Percentiles rank a stretch among this genome's conserved stretches.
Evolutionary conservation across 2,888 invertebrate species (phyloP).

Genomic region (Colostygia pectinataria): DNA sequence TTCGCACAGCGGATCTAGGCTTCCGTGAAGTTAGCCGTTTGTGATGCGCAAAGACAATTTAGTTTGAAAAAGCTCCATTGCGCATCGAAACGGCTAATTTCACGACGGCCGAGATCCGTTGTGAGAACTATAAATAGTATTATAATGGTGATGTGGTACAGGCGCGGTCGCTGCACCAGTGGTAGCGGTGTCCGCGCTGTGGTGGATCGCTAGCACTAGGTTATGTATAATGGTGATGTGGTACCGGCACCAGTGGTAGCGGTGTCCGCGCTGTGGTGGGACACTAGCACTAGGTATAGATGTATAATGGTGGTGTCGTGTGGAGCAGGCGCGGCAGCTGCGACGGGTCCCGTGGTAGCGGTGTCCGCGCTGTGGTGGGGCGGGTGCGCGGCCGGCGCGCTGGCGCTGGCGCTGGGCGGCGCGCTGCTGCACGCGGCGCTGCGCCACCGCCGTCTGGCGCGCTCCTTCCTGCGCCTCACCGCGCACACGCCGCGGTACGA

Average conservation of each 20-base stretch:
- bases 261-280: too few species aligned
- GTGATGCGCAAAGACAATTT: too few species aligned
- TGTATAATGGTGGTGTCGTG: not conserved
- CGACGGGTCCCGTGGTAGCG: slow-evolving; percentile 27
- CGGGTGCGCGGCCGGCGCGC: slow-evolving; percentile 59
- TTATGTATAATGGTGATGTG: not conserved
- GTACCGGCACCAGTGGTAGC: slow-evolving; percentile 22
- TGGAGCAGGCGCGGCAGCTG: slow-evolving; percentile 20
- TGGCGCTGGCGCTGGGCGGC: slow-evolving; percentile 62
- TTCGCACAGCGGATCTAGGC: too few species aligned
- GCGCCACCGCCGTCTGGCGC: slow-evolving; percentile 88
- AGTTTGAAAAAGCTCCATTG: too few species aligned
- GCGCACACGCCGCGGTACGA: slow-evolving; percentile 85
- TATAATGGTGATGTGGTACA: slow-evolving; percentile 2
- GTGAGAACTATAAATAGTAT: too few species aligned
- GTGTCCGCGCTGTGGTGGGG: slow-evolving; percentile 59
- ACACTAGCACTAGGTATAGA: not conserved
- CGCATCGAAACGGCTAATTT: too few species aligned
- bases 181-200: too few species aligned
- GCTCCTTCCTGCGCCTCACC: slow-evolving; percentile 89
- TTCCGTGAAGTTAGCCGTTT: too few species aligned
- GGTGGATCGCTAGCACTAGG: too few species aligned
- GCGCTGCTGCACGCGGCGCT: slow-evolving; percentile 85
- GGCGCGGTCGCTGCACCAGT: slow-evolving; percentile 24
- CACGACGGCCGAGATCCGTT: too few species aligned